These are phyloP conservation scores for Dynastes maya DNA, from an alignment of 2,888 invertebrate species.

Conservation along the genomic window DNA sequence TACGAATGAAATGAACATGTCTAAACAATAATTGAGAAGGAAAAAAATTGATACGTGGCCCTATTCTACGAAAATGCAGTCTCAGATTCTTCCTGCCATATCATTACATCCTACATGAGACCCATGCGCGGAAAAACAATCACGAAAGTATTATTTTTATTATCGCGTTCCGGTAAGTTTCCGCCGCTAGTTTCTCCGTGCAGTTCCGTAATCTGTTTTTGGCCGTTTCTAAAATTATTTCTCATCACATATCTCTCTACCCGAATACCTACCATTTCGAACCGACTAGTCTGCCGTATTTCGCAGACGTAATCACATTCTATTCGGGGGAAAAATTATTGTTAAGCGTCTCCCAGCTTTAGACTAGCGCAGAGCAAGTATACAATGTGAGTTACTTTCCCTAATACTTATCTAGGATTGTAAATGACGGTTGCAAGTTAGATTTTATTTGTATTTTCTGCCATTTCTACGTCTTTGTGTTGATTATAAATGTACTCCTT, in stretches of 20 bases:
- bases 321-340: constrained; percentile 36
- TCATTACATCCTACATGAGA: background rate
- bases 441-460: no score
- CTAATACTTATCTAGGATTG: background rate
- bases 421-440: background rate
- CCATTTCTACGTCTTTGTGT: no score
- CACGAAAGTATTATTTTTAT: constrained; percentile 9
- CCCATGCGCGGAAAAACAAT: constrained; percentile 3
- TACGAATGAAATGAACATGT: background rate
- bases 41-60: background rate
- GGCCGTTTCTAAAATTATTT: constrained; percentile 30
- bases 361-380: background rate
- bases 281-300: constrained; percentile 15
- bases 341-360: constrained; percentile 25
- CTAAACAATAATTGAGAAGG: background rate
- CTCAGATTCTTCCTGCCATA: constrained; percentile 6
- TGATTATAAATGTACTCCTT: no score
- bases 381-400: background rate
- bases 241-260: constrained; percentile 30
- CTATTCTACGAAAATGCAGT: background rate
- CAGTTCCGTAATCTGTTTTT: constrained; percentile 15
- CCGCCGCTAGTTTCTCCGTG: background rate
- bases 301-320: constrained; percentile 40
- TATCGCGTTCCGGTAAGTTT: background rate
- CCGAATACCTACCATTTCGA: constrained; percentile 6